phyloP scores from a whole-genome alignment of 2,797 vertebrate species.

The Bovichtus diacanthus region DNA sequence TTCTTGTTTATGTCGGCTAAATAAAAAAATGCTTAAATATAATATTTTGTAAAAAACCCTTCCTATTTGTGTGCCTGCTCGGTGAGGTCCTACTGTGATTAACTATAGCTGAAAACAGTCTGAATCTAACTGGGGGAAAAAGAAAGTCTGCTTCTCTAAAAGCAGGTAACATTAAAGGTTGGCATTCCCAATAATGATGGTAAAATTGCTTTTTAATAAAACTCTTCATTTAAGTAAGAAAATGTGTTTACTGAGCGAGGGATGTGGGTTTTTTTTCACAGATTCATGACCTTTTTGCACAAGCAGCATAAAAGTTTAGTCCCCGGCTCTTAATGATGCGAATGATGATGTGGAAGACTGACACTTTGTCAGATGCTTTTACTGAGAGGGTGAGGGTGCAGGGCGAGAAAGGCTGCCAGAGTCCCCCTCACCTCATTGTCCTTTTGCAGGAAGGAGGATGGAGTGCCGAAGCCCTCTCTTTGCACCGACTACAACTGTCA shows the following conservation, averaged over 20 bases:
- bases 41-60: background rate
- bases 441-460: slow-evolving; percentile 71
- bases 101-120: background rate
- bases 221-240: slow-evolving; percentile 23
- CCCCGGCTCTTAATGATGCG: slow-evolving; percentile 69
- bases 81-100: background rate
- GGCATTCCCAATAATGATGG: background rate
- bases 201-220: slow-evolving; percentile 13
- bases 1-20: background rate
- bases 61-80: background rate
- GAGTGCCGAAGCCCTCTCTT: slow-evolving; percentile 74
- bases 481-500: slow-evolving; percentile 81
- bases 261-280: slow-evolving; percentile 37
- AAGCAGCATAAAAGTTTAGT: slow-evolving; percentile 75
- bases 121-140: background rate
- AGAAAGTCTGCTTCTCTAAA: background rate
- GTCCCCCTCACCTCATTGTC: slow-evolving; percentile 83
- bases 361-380: slow-evolving; percentile 84
- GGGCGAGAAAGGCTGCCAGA: slow-evolving; percentile 68
- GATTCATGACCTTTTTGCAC: slow-evolving; percentile 68
- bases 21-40: background rate
- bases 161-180: background rate
- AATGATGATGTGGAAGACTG: slow-evolving; percentile 83
- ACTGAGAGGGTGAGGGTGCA: slow-evolving; percentile 61
- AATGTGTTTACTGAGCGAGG: slow-evolving; percentile 40